Base-by-base conservation (phyloP, 2,888 invertebrate genomes). In the Sphaerophoria taeniata region DNA sequence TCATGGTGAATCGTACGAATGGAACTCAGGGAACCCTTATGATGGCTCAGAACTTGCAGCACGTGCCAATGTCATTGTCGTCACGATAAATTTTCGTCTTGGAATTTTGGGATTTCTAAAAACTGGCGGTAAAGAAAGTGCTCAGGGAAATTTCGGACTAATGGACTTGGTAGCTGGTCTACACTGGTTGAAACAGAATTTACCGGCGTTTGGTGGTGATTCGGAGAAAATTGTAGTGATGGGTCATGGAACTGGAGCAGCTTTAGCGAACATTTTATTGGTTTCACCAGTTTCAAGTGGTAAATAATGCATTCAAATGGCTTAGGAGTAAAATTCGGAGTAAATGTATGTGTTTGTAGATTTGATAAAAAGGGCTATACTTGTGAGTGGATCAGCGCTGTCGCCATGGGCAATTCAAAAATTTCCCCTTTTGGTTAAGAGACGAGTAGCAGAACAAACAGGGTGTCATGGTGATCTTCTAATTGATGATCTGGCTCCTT, bases 211-310 rank as follows among this genome's bases (percentile, higher is more conserved):
- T 91, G 98, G 98, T 31, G 99, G 99, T 16, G 98, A 99, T 93
- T 96, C 98, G 5, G 95, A 97, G 91, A 94, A 96, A 88, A 96
- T 99, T 83, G 98, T 98, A 0, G 93, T 99, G 87, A 95, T 99
- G 94, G 99, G 99, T 3, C 98, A 99, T 91, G 98, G 98, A 36
- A 97, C 98, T 36, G 99, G 99, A 6, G 99, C 99, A 9, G 98
- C 98, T 1, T 94, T 99, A 67, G 98, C 98, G 88, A 99, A 99
- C 93, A 96, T 99, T 90, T 95, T 99, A 78, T 96, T 98, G 88
- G 96, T 99, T 45, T 98, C 99, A 47, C 98, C 99, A 24, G 97
- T 98, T 88, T 96, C 97, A 63, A 96, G 96, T 95, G 98, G 98
- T 98, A 93, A 92, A 53, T 39, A 12, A 43, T 33, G 43, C 12